Conservation (phyloP, 2,113 vertebrate species). For the Malurus cyaneus region DNA sequence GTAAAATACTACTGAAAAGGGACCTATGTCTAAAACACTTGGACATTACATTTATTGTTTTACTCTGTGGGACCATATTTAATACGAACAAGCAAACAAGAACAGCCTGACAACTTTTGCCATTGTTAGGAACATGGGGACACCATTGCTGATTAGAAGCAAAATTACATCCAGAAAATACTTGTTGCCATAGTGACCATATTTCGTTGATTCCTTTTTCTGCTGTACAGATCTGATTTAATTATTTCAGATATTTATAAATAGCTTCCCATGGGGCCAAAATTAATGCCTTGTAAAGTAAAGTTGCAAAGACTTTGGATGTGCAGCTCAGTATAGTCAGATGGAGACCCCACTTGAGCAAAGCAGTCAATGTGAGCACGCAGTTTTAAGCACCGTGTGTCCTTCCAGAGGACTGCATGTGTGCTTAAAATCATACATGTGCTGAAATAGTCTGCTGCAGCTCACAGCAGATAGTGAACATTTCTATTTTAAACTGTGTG, state of each 20-base stretch:
- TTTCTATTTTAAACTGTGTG: not conserved
- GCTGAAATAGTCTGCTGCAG: not conserved
- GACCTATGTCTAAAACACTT: not conserved
- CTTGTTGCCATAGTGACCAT: constrained; percentile 69
- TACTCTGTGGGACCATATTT: not conserved
- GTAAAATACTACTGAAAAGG: not conserved
- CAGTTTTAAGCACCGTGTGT: not conserved
- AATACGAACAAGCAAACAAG: not conserved
- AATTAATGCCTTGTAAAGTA: constrained; percentile 47
- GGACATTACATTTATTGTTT: rapidly evolving
- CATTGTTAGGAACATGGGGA: not conserved
- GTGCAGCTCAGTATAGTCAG: not conserved
- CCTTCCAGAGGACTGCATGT: not conserved
- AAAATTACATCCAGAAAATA: constrained; percentile 60
- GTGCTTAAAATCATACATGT: not conserved
- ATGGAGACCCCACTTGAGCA: not conserved
- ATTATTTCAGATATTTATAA: constrained; percentile 74
- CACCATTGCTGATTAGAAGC: not conserved
- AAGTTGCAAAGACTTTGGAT: not conserved
- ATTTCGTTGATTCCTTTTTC: constrained; percentile 21
- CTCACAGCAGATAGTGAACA: not conserved
- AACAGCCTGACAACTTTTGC: not conserved
- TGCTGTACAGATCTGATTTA: constrained; percentile 60
- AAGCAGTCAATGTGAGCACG: not conserved
- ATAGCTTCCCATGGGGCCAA: constrained; percentile 41